Evolutionary conservation across 2,888 invertebrate genomes (phyloP), one percentile per base, ranked within the genome.

Genomic region (Strigamia crassipes): DNA sequence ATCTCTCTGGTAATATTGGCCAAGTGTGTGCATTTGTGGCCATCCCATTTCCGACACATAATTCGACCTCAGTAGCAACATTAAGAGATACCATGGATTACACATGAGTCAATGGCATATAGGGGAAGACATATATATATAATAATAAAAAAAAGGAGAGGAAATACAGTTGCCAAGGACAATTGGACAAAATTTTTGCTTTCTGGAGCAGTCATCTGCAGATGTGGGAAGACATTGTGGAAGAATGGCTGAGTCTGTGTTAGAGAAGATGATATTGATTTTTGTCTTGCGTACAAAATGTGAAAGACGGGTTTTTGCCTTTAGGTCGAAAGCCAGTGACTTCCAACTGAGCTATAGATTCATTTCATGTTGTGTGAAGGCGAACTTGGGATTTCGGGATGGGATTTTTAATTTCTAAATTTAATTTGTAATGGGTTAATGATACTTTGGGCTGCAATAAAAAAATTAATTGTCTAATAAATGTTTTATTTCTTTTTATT

Each of bases 81-180:
- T 51, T 51, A 51, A 51, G 51, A 51, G 51, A 51, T 51, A 51
- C 51, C 51, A 18, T 51, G 51, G 51, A 51, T 51, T 51, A 51
- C 51, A 51, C 15, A 18, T 51, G 51, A 51, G 51, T 51, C 51
- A 51, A 51, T 51, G 18, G 18, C 8, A n/a, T 18, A 51, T 6
- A n/a, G 2, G n/a, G 18, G 18, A n/a, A 8, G 2, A 51, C 1
- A 51, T 1, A 51, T 46, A 51, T 46, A 46, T 46, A 46, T 46
- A 46, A 13, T 13, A 46, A 46, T 46, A 51, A 51, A 51, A 51
- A 51, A 51, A n/a, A n/a, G 51, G 42, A 46, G 42, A 46, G 51
- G 51, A 51, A 51, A 51, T 51, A 51, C 51, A 51, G 51, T 51
- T 51, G 51, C 51, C 51, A n/a, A 51, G 51, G 51, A 51, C 51